Conservation (phyloP, 2,888 invertebrate genomes). For the Hypomecis atomaria region DNA sequence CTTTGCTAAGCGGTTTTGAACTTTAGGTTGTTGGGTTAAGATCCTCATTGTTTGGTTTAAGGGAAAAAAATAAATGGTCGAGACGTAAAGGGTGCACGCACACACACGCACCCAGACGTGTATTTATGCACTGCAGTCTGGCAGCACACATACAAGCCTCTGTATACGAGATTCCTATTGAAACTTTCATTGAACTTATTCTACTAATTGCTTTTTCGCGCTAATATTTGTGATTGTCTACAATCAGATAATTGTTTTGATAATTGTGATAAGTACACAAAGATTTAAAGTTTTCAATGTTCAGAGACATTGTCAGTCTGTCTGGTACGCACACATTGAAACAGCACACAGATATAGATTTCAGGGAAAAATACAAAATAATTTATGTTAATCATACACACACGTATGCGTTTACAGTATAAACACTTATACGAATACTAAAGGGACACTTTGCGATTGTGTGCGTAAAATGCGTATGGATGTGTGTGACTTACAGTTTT, state of each 20-base stretch:
- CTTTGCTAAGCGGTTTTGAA: constrained; percentile 41
- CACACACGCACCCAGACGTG: constrained; percentile 59
- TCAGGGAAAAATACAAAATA: constrained; percentile 42
- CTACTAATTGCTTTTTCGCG: constrained; percentile 31
- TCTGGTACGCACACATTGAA: constrained; percentile 36
- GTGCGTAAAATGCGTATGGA: constrained; percentile 17
- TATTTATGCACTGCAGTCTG: constrained; percentile 71
- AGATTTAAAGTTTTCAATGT: constrained; percentile 10
- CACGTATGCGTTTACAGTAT: constrained; percentile 35
- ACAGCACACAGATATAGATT: constrained; percentile 40
- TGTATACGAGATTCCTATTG: constrained; percentile 45
- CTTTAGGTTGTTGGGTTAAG: constrained; percentile 37
- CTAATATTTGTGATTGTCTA: constrained; percentile 37
- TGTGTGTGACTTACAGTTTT: constrained; percentile 47
- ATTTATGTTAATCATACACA: constrained; percentile 40
- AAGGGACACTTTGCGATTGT: constrained; percentile 33
- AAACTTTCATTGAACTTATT: constrained; percentile 51
- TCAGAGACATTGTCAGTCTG: constrained; percentile 11
- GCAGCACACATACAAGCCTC: constrained; percentile 55
- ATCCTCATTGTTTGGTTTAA: constrained; percentile 6
- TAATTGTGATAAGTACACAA: constrained; percentile 12
- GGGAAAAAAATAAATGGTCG: constrained; percentile 47
- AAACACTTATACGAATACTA: constrained; percentile 32
- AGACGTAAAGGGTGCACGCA: constrained; percentile 80
- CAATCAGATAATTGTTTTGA: neutral